These are phyloP conservation scores for Colletes gigas DNA, from an alignment of 1,140 invertebrate species.

Conservation along the genomic window DNA sequence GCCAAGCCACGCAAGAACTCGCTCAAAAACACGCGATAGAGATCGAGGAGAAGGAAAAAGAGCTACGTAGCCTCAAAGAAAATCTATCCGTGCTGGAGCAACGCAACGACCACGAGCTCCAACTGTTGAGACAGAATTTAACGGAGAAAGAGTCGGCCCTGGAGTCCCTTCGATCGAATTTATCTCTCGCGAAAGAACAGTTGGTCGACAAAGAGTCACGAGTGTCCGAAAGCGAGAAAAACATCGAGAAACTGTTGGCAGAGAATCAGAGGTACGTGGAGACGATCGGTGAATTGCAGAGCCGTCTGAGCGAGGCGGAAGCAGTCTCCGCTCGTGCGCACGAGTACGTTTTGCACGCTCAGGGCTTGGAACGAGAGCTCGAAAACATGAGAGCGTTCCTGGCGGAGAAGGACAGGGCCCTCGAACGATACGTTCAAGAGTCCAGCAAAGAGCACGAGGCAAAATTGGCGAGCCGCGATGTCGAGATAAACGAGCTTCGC, in stretches of 20 bases:
- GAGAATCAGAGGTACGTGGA: slow-evolving; percentile 60
- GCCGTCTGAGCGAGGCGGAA: slow-evolving; percentile 54
- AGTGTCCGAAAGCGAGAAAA: slow-evolving; percentile 50
- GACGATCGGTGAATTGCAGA: slow-evolving; percentile 60
- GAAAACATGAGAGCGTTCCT: slow-evolving; percentile 34
- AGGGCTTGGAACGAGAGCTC: slow-evolving; percentile 71
- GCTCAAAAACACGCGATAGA: slow-evolving; percentile 67
- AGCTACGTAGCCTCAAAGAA: neutral
- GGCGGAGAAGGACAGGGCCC: slow-evolving; percentile 50
- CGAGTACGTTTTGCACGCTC: slow-evolving; percentile 50
- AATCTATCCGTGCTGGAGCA: neutral
- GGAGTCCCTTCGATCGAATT: slow-evolving; percentile 47
- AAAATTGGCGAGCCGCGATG: slow-evolving; percentile 7
- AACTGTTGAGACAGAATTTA: slow-evolving; percentile 53
- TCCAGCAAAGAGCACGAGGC: neutral
- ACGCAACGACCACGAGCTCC: slow-evolving; percentile 43
- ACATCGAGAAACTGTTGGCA: slow-evolving; percentile 49
- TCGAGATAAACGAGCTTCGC: slow-evolving; percentile 3
- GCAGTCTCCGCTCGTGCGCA: slow-evolving; percentile 23
- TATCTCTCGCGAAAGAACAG: slow-evolving; percentile 45
- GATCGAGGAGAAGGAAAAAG: slow-evolving; percentile 49
- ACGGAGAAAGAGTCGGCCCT: slow-evolving; percentile 59
- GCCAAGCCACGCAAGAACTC: slow-evolving; percentile 77
- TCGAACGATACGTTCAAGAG: slow-evolving; percentile 48
- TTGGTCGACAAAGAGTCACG: slow-evolving; percentile 42